phyloP scores from a whole-genome alignment of 1,140 invertebrate species.

The Leptoteleia sp. region DNA sequence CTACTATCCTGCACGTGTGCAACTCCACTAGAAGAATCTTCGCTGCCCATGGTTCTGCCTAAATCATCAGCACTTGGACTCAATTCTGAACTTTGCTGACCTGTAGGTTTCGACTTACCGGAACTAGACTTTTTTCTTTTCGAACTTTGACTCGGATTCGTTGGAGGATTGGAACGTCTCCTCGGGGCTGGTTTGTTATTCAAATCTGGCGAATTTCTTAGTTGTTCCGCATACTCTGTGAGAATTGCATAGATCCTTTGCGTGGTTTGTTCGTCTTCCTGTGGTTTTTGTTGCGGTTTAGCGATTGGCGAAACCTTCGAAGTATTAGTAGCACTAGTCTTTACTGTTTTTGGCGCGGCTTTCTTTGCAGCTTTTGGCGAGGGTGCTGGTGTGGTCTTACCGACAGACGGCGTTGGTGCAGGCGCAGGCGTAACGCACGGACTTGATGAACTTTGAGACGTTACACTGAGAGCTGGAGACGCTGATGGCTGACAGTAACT shows the following conservation, averaged over 20 bases:
- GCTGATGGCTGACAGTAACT: constrained; percentile 84
- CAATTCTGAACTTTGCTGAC: constrained; percentile 81
- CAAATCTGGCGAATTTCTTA: constrained; percentile 88
- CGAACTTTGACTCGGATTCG: constrained; percentile 86
- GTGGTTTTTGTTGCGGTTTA: constrained; percentile 87
- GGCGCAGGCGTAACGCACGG: constrained; percentile 83
- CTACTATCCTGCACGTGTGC: constrained; percentile 82
- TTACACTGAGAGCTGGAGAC: constrained; percentile 83
- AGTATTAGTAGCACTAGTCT: constrained; percentile 82
- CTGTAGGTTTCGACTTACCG: constrained; percentile 81
- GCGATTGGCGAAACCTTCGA: constrained; percentile 85
- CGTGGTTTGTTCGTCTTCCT: constrained; percentile 90
- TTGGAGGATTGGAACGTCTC: constrained; percentile 87
- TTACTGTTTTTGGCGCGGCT: constrained; percentile 81
- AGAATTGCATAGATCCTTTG: constrained; percentile 90
- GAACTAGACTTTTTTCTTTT: constrained; percentile 88
- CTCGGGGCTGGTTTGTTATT: constrained; percentile 91
- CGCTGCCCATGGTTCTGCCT: constrained; percentile 85
- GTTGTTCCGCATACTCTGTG: constrained; percentile 89
- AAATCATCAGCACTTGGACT: constrained; percentile 85
- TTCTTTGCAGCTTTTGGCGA: constrained; percentile 82
- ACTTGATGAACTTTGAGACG: constrained; percentile 84
- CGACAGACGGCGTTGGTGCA: constrained; percentile 75
- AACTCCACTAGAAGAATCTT: constrained; percentile 86
- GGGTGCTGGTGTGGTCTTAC: constrained; percentile 72